These are phyloP conservation scores for Nebria salina DNA, from an alignment of 2,888 invertebrate species.

Conservation along the genomic window DNA sequence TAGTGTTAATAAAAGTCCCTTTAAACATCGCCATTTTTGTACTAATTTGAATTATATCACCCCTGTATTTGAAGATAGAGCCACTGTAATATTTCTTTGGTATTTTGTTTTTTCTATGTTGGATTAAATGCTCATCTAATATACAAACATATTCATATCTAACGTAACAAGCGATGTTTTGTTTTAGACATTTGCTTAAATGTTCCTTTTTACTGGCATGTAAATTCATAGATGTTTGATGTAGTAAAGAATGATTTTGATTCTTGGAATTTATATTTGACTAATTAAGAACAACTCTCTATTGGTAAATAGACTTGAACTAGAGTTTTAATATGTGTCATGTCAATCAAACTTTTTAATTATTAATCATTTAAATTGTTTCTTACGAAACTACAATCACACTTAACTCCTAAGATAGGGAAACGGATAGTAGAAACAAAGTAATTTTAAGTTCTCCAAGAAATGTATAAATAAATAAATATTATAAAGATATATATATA, in stretches of 20 bases:
- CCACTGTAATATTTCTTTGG: not conserved
- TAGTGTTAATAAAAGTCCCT: not conserved
- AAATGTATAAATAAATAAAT: not conserved
- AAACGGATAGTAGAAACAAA: not conserved
- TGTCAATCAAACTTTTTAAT: not conserved
- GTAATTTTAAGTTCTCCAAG: not conserved
- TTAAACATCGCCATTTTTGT: not conserved
- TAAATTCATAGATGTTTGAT: too few relatives aligned
- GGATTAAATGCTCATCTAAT: too few relatives aligned
- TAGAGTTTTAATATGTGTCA: not conserved
- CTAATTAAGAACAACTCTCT: not conserved
- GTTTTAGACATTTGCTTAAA: too few relatives aligned
- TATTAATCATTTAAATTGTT: too few relatives aligned
- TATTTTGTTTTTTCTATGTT: not conserved
- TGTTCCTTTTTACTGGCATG: too few relatives aligned
- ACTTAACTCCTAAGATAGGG: too few relatives aligned
- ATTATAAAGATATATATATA: not conserved
- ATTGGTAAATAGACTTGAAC: not conserved
- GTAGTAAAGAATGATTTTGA: not conserved
- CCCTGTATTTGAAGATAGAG: not conserved
- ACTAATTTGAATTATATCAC: not conserved
- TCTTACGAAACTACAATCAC: too few relatives aligned
- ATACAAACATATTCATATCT: too few relatives aligned
- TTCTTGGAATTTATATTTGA: not conserved
- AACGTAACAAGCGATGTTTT: too few relatives aligned